A percentile compares a stretch with the other conserved stretches of the same genome.
Conservation (phyloP, 2,113 vertebrate genomes). For the Dromiciops gliroides region DNA sequence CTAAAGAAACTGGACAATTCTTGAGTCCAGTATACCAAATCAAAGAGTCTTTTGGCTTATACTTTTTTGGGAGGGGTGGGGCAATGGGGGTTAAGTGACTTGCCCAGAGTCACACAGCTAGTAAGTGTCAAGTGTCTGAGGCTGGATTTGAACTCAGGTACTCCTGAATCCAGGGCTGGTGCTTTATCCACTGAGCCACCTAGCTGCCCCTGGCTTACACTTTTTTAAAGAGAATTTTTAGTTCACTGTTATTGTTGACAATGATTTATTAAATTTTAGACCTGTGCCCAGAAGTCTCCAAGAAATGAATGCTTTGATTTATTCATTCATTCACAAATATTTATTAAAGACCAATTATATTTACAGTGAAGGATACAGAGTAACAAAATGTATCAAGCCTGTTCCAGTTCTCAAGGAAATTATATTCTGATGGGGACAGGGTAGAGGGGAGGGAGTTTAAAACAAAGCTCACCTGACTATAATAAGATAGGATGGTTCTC, state of each 20-base stretch:
- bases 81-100: too few relatives aligned
- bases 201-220: background rate
- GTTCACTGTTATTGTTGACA: background rate
- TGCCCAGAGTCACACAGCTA: too few relatives aligned
- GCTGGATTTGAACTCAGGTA: too few relatives aligned
- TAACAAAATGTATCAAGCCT: background rate
- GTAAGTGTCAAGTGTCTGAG: too few relatives aligned
- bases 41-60: background rate
- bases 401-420: slow-evolving; percentile 11
- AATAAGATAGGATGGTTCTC: background rate
- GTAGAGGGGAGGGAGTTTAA: background rate
- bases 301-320: background rate
- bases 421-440: background rate
- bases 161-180: too few relatives aligned
- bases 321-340: slow-evolving; percentile 39
- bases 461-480: background rate
- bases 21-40: background rate
- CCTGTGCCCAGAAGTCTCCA: background rate
- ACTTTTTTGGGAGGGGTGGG: too few relatives aligned
- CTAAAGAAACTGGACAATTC: background rate
- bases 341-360: background rate
- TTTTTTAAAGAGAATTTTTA: background rate
- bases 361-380: background rate
- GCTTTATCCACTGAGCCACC: too few relatives aligned
- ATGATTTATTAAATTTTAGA: background rate